Evolutionary conservation across 2,888 invertebrate species (phyloP).

Genomic region (Cosmia pyralina): DNA sequence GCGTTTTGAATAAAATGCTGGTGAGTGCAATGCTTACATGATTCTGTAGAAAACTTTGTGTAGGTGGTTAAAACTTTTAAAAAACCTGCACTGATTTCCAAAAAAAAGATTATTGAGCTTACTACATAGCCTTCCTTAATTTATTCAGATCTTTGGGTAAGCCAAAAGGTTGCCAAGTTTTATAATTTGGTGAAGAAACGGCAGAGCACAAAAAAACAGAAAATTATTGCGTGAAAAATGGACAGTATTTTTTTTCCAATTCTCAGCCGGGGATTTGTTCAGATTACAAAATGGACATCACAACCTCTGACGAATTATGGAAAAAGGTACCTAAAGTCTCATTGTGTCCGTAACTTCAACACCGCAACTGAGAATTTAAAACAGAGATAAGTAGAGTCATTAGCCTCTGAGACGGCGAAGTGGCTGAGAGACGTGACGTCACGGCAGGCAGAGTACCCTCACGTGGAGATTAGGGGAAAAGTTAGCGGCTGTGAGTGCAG

Average conservation of each 20-base stretch:
- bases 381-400: conserved; percentile 64
- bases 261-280: too few relatives aligned
- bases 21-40: background rate
- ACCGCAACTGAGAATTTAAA: conserved; percentile 39
- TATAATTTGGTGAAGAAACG: background rate
- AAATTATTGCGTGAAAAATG: background rate
- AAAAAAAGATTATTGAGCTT: background rate
- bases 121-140: background rate
- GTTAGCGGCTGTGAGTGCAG: conserved; percentile 50
- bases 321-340: conserved; percentile 12
- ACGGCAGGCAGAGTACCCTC: conserved; percentile 50
- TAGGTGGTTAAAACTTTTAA: background rate
- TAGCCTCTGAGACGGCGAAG: conserved; percentile 56
- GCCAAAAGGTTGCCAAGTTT: background rate
- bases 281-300: background rate
- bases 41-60: background rate
- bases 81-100: too few relatives aligned
- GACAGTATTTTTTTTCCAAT: too few relatives aligned
- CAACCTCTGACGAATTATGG: conserved; percentile 7
- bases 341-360: conserved; percentile 13
- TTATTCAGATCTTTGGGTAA: background rate
- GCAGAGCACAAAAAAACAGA: too few relatives aligned
- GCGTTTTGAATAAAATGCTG: background rate
- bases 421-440: conserved; percentile 53
- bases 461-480: conserved; percentile 62